Conservation (phyloP, 2,797 vertebrate species). For the Uromys caudimaculatus region DNA sequence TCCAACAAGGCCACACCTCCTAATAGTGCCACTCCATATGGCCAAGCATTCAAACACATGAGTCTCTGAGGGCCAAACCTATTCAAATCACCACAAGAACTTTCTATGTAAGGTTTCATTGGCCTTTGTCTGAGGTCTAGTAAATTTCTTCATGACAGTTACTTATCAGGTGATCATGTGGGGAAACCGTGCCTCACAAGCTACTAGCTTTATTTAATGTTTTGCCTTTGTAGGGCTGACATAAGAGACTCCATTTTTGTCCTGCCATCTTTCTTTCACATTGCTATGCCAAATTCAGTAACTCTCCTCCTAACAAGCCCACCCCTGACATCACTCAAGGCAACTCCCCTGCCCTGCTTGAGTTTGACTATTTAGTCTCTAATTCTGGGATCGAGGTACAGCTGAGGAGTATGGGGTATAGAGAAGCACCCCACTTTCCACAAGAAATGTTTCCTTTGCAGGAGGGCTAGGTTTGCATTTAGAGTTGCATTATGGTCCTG, state of each 20-base stretch:
- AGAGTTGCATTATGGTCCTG: not conserved
- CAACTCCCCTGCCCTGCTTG: not conserved
- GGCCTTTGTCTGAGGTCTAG: not conserved
- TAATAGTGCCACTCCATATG: too few species aligned
- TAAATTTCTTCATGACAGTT: not conserved
- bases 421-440: not conserved
- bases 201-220: not conserved
- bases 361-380: not conserved
- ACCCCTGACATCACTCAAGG: not conserved
- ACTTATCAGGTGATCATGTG: not conserved
- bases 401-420: not conserved
- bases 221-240: not conserved
- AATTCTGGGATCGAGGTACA: not conserved
- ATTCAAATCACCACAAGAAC: not conserved
- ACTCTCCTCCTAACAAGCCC: not conserved
- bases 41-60: not conserved
- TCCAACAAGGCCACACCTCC: too few species aligned
- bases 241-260: not conserved
- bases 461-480: not conserved
- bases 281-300: not conserved
- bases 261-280: not conserved
- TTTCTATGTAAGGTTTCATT: not conserved
- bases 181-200: not conserved
- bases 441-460: constrained; percentile 8
- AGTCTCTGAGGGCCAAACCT: not conserved